Evolutionary conservation across 1,140 invertebrate species (phyloP).

Genomic region (Drosophila varians): DNA sequence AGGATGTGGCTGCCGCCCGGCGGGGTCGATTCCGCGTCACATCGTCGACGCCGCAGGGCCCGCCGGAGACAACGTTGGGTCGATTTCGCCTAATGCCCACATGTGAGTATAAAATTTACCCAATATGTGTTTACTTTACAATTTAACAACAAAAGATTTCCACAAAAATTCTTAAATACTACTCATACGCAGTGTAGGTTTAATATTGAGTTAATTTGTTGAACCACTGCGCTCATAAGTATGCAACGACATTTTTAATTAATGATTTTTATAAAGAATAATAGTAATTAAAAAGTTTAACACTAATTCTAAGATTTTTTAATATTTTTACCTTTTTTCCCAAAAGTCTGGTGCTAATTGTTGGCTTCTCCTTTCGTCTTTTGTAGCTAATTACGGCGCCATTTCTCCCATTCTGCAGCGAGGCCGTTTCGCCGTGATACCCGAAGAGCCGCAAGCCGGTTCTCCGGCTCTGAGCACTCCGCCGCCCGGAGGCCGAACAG

Average conservation of each 20-base stretch:
- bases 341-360: constrained; percentile 11
- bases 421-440: constrained; percentile 83
- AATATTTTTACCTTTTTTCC: neutral
- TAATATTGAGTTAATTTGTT: too few relatives aligned
- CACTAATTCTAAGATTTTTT: neutral
- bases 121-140: too few relatives aligned
- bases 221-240: neutral
- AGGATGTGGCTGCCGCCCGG: constrained; percentile 77
- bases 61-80: constrained; percentile 78
- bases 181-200: too few relatives aligned
- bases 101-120: constrained; percentile 74
- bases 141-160: too few relatives aligned
- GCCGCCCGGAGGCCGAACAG: constrained; percentile 45
- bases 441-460: constrained; percentile 81
- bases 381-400: constrained; percentile 81
- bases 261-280: too few relatives aligned
- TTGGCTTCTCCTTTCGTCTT: neutral
- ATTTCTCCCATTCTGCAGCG: constrained; percentile 82
- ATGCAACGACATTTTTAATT: neutral
- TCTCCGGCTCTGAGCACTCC: constrained; percentile 74
- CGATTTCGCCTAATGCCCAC: constrained; percentile 83
- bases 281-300: too few relatives aligned
- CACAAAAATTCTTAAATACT: too few relatives aligned
- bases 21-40: constrained; percentile 82
- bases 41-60: constrained; percentile 71